phyloP scores from a whole-genome alignment of 2,888 invertebrate genomes.

The Cinara cedri region DNA sequence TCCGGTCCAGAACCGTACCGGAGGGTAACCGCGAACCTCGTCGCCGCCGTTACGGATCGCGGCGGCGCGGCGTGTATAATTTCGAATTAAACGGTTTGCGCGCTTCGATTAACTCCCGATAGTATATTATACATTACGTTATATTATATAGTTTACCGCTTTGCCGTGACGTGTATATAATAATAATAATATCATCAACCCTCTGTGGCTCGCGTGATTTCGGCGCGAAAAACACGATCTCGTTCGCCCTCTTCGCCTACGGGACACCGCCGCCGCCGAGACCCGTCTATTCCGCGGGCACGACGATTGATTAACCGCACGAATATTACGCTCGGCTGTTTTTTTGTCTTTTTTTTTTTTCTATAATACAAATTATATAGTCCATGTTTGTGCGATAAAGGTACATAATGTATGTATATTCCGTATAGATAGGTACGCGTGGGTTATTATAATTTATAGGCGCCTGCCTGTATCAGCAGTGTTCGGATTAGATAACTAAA shows the following conservation, averaged over 20 bases:
- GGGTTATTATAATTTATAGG: too few relatives aligned
- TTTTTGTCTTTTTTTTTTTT: too few relatives aligned
- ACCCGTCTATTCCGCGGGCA: background rate
- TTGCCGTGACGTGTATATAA: too few relatives aligned
- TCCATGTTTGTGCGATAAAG: too few relatives aligned
- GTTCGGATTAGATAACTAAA: too few relatives aligned
- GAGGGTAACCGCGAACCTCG: background rate
- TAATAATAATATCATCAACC: background rate
- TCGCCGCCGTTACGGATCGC: background rate
- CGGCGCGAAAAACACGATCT: slow-evolving; percentile 3
- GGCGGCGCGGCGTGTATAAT: background rate
- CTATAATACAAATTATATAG: too few relatives aligned
- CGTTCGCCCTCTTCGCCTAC: background rate
- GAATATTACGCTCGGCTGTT: background rate
- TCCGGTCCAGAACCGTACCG: slow-evolving; percentile 6
- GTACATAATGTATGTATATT: too few relatives aligned
- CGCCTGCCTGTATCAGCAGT: too few relatives aligned
- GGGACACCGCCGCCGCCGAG: background rate
- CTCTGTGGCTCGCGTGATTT: slow-evolving; percentile 29
- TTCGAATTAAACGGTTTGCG: slow-evolving; percentile 43
- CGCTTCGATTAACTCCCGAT: slow-evolving; percentile 7
- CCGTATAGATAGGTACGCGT: too few relatives aligned
- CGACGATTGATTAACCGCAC: slow-evolving; percentile 26
- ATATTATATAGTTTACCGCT: background rate
- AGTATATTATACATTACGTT: too few relatives aligned